Evolutionary conservation across 2,113 vertebrate species (phyloP).

Genomic region (Osmerus eperlanus): DNA sequence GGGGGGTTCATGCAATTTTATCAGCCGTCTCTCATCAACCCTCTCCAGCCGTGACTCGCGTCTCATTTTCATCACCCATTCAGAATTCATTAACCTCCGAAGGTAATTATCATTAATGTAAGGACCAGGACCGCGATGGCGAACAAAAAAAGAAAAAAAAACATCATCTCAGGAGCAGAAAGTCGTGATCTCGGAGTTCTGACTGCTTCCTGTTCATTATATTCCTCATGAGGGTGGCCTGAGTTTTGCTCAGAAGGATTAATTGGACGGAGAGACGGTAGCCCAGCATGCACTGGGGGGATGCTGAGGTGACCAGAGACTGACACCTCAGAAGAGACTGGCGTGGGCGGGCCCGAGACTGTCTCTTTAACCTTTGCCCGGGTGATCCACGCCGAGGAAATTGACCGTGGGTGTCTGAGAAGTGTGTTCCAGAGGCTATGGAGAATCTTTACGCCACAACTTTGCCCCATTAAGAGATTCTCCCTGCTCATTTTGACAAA

Average conservation of each 20-base stretch:
- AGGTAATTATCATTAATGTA: constrained; percentile 32
- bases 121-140: constrained; percentile 13
- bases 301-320: constrained; percentile 29
- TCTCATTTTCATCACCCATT: constrained; percentile 30
- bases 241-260: constrained; percentile 40
- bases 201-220: constrained; percentile 38
- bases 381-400: neutral
- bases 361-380: neutral
- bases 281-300: constrained; percentile 36
- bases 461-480: neutral
- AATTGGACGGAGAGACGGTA: constrained; percentile 35
- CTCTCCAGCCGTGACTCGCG: constrained; percentile 9
- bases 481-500: too few species aligned
- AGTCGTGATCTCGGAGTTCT: constrained; percentile 29
- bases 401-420: neutral
- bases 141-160: neutral
- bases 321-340: constrained; percentile 22
- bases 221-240: constrained; percentile 28
- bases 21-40: constrained; percentile 1
- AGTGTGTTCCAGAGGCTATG: neutral
- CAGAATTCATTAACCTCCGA: constrained; percentile 25
- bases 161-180: constrained; percentile 20
- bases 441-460: neutral
- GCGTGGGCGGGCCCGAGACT: neutral
- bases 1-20: neutral